Percentiles rank a stretch among this genome's conserved stretches.
phyloP scores from a whole-genome alignment of 2,113 vertebrate genomes.

The Bos indicus region DNA sequence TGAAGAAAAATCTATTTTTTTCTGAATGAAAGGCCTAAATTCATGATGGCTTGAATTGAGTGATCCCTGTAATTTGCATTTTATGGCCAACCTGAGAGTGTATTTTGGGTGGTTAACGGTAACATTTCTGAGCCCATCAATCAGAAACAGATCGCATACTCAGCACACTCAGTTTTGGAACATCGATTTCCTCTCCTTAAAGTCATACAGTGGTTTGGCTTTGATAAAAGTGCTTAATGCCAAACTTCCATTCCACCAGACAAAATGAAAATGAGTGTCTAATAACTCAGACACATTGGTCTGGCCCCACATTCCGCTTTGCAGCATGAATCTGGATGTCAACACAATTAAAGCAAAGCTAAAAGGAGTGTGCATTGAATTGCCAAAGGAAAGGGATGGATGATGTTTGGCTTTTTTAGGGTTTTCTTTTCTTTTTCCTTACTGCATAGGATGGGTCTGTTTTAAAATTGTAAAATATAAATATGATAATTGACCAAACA shows the following conservation, averaged over 20 bases:
- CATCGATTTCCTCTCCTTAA: constrained; percentile 74
- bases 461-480: constrained; percentile 38
- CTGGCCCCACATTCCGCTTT: constrained; percentile 75
- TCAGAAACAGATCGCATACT: constrained; percentile 71
- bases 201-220: constrained; percentile 77
- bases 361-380: constrained; percentile 39
- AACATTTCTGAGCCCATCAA: constrained; percentile 75
- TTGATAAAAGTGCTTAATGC: constrained; percentile 70
- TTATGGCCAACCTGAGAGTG: constrained; percentile 70
- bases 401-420: constrained; percentile 43
- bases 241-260: constrained; percentile 79
- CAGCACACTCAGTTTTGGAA: constrained; percentile 70
- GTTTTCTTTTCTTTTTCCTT: constrained; percentile 10
- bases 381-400: constrained; percentile 69
- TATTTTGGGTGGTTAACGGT: constrained; percentile 74
- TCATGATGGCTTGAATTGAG: constrained; percentile 13
- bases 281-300: constrained; percentile 74
- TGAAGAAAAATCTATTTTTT: constrained; percentile 28
- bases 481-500: neutral
- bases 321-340: constrained; percentile 71
- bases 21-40: constrained; percentile 43
- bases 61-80: constrained; percentile 66
- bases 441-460: neutral
- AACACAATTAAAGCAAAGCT: constrained; percentile 71
- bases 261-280: constrained; percentile 76